Conservation (phyloP, 2,113 vertebrate species). For the Platichthys flesus region DNA sequence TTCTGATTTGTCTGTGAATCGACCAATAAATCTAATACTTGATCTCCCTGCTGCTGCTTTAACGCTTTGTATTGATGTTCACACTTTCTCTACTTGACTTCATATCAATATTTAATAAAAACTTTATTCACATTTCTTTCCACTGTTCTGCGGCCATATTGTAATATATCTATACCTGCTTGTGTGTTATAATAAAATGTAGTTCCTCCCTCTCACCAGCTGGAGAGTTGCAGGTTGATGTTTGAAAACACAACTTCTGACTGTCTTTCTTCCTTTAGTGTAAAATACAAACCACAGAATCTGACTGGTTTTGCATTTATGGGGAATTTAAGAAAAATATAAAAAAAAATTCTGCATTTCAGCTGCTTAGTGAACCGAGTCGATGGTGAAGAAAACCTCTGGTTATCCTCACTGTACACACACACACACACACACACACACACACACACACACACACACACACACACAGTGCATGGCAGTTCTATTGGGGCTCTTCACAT, state of each 20-base stretch:
- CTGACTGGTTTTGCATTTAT: conserved; percentile 28
- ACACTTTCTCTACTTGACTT: too few species aligned
- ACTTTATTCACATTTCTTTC: not conserved
- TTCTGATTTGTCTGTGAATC: too few species aligned
- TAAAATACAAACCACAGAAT: not conserved
- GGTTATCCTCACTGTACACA: conserved; percentile 67
- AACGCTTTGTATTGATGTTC: too few species aligned
- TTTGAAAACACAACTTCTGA: too few species aligned
- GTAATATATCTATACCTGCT: too few species aligned
- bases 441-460: not conserved
- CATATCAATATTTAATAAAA: too few species aligned
- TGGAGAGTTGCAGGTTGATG: too few species aligned
- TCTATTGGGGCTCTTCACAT: conserved; percentile 88
- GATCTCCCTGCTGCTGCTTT: too few species aligned
- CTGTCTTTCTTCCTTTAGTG: not conserved
- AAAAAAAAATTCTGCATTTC: conserved; percentile 33
- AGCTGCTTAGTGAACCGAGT: conserved; percentile 48
- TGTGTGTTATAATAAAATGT: too few species aligned
- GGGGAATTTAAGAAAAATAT: conserved; percentile 3
- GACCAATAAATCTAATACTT: too few species aligned
- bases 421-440: conserved; percentile 36
- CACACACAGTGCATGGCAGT: conserved; percentile 57
- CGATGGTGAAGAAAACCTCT: conserved; percentile 50
- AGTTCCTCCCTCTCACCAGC: too few species aligned
- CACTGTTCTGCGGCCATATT: too few species aligned